Evolutionary conservation across 2,888 invertebrate genomes (phyloP).

Genomic region (Dinocampus coccinellae): DNA sequence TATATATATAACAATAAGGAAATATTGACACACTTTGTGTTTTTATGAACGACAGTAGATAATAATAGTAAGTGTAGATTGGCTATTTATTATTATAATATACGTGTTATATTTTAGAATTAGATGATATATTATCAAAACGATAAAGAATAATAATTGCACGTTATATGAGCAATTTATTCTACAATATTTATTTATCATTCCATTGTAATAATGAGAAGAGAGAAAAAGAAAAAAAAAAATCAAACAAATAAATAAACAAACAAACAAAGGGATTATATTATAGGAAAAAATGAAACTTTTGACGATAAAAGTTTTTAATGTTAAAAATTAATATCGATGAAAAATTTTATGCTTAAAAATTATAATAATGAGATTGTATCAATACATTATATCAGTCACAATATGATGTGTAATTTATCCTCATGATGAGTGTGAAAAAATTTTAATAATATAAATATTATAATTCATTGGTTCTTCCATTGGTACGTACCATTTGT

Average conservation of each 20-base stretch:
- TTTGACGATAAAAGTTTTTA: neutral
- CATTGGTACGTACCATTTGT: too few species aligned
- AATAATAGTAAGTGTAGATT: neutral
- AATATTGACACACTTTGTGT: neutral
- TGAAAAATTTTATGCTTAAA: neutral
- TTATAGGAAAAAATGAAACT: neutral
- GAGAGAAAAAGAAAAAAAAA: too few species aligned
- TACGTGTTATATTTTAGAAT: neutral
- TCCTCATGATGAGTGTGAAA: neutral
- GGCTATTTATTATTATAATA: neutral
- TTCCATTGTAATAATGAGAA: too few species aligned
- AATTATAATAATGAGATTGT: neutral
- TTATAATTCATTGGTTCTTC: neutral
- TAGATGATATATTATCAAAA: neutral
- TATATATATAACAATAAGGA: too few species aligned
- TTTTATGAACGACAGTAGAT: neutral
- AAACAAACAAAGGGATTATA: too few species aligned
- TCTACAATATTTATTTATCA: too few species aligned
- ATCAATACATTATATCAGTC: neutral
- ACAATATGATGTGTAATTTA: neutral
- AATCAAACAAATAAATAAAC: too few species aligned
- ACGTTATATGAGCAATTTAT: neutral
- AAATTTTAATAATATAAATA: neutral
- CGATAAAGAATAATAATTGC: neutral
- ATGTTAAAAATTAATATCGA: neutral